These are phyloP conservation scores for Limnephilus lunatus DNA, from an alignment of 2,888 invertebrate species.

Conservation along the genomic window DNA sequence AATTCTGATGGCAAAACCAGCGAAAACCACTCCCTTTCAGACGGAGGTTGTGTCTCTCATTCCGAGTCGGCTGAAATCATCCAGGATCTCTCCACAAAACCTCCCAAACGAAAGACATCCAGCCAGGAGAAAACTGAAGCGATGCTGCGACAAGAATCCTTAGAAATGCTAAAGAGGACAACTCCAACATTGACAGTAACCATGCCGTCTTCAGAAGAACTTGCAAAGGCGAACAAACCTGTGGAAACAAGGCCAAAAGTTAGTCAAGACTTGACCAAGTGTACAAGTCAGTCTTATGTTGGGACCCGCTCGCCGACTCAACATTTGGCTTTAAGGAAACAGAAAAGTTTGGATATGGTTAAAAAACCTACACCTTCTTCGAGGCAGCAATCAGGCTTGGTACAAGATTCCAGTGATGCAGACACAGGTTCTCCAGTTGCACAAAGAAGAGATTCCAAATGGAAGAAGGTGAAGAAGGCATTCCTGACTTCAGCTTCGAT, in stretches of 20 bases:
- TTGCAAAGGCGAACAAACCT: slow-evolving; percentile 70
- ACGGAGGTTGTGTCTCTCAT: slow-evolving; percentile 72
- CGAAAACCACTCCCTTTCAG: slow-evolving; percentile 74
- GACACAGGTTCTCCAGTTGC: slow-evolving; percentile 74
- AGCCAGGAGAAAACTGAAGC: slow-evolving; percentile 57
- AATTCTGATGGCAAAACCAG: slow-evolving; percentile 71
- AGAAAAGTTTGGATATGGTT: slow-evolving; percentile 72
- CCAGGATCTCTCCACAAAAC: slow-evolving; percentile 53
- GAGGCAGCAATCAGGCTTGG: slow-evolving; percentile 68
- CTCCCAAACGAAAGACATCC: slow-evolving; percentile 60
- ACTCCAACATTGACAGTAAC: slow-evolving; percentile 77
- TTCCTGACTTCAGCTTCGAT: slow-evolving; percentile 80
- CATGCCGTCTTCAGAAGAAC: slow-evolving; percentile 80
- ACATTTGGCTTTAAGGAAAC: slow-evolving; percentile 75
- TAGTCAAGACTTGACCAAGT: slow-evolving; percentile 29
- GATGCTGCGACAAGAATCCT: slow-evolving; percentile 69
- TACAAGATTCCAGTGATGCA: slow-evolving; percentile 71
- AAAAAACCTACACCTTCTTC: slow-evolving; percentile 40
- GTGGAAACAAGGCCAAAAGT: slow-evolving; percentile 45
- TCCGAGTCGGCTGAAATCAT: slow-evolving; percentile 68
- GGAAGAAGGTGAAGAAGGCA: slow-evolving; percentile 85
- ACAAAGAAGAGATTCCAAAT: slow-evolving; percentile 81
- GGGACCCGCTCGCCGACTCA: background rate
- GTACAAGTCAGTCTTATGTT: slow-evolving; percentile 42
- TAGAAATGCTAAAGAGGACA: slow-evolving; percentile 67